Conservation (phyloP, 2,888 invertebrate genomes). For the Gastracanthus pulcherrimus region DNA sequence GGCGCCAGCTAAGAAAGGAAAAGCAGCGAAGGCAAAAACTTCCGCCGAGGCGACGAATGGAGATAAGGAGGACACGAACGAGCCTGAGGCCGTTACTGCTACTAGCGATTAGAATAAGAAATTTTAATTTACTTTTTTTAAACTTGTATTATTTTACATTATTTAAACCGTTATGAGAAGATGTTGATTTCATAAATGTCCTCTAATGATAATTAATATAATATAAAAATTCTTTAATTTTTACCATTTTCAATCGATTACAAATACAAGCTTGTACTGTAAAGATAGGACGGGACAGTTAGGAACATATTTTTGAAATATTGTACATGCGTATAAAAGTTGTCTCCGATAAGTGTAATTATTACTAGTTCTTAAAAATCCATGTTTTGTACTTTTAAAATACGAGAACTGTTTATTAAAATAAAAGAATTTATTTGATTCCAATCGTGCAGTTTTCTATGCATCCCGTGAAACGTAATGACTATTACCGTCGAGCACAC, state of each 20-base stretch:
- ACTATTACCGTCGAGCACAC: neutral
- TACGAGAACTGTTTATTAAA: conserved; percentile 56
- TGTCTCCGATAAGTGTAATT: conserved; percentile 53
- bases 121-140: conserved; percentile 50
- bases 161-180: conserved; percentile 48
- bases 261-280: conserved; percentile 42
- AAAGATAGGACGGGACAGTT: conserved; percentile 44
- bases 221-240: conserved; percentile 45
- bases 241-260: conserved; percentile 43
- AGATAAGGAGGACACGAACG: conserved; percentile 47
- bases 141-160: conserved; percentile 56
- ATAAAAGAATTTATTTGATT: conserved; percentile 57
- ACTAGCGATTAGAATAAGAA: conserved; percentile 47
- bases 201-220: conserved; percentile 38
- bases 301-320: conserved; percentile 56
- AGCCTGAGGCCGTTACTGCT: conserved; percentile 37
- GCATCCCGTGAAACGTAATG: neutral
- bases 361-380: conserved; percentile 49
- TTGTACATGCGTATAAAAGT: conserved; percentile 53
- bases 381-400: conserved; percentile 59
- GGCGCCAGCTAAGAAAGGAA: conserved; percentile 52
- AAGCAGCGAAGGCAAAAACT: conserved; percentile 47
- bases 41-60: conserved; percentile 42
- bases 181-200: conserved; percentile 47
- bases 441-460: conserved; percentile 16